Evolutionary conservation across 1,140 invertebrate species (phyloP).

Genomic region (Neotoxoptera formosana): DNA sequence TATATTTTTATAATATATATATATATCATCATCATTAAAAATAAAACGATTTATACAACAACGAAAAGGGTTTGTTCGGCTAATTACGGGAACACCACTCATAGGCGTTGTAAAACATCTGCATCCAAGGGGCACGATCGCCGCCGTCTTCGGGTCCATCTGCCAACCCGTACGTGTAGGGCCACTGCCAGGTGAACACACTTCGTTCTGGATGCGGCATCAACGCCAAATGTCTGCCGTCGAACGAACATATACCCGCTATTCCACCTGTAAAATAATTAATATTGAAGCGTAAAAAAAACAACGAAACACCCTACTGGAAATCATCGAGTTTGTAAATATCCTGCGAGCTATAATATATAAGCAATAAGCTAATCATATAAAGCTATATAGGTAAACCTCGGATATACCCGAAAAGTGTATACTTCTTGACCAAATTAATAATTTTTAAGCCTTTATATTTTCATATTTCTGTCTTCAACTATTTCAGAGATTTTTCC

Average conservation of each 20-base stretch:
- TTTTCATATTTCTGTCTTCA: too few relatives aligned
- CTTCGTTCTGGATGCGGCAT: constrained; percentile 99
- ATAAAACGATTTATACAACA: not conserved
- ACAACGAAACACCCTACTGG: not conserved
- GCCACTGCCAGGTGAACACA: constrained; percentile 85
- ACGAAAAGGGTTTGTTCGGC: not conserved
- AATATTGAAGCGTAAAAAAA: not conserved
- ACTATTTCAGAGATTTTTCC: too few relatives aligned
- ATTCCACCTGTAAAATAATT: constrained; percentile 71
- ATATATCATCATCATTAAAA: too few relatives aligned
- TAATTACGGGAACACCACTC: constrained; percentile 71
- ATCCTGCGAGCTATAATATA: not conserved
- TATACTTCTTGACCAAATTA: too few relatives aligned
- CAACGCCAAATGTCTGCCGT: constrained; percentile 94
- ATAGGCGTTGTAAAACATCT: constrained; percentile 91
- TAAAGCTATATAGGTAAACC: too few relatives aligned
- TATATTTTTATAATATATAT: too few relatives aligned
- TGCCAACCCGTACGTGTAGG: constrained; percentile 67
- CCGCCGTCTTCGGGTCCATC: constrained; percentile 62
- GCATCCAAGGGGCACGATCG: constrained; percentile 84
- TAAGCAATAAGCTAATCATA: too few relatives aligned
- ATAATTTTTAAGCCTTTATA: too few relatives aligned
- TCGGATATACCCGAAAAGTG: too few relatives aligned
- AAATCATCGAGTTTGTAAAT: not conserved
- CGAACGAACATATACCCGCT: constrained; percentile 85